A percentile compares a stretch with the other conserved stretches of the same genome.
Evolutionary conservation across 2,113 vertebrate genomes (phyloP).

Genomic region (Baryphthengus martii): DNA sequence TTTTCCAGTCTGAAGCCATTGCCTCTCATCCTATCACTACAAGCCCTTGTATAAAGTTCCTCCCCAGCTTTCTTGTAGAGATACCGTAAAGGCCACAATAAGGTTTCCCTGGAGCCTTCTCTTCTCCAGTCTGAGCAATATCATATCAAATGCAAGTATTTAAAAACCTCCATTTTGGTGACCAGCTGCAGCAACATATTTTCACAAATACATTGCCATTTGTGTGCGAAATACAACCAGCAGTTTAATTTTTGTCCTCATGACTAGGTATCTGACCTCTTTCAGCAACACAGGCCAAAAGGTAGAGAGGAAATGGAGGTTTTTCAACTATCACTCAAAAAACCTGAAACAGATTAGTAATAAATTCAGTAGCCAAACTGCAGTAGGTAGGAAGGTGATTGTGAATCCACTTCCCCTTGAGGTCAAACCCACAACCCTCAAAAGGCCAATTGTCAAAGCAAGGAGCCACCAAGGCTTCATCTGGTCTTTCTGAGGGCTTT

Average conservation of each 20-base stretch:
- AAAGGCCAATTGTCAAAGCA: neutral
- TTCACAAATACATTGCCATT: neutral
- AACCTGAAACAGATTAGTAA: neutral
- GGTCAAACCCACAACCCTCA: neutral
- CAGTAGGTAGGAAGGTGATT: neutral
- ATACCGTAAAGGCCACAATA: too few species aligned
- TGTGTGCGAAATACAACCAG: neutral
- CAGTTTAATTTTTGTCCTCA: neutral
- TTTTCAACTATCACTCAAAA: neutral
- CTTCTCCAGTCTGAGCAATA: too few species aligned
- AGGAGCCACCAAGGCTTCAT: neutral
- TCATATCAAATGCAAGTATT: too few species aligned
- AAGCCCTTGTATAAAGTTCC: too few species aligned
- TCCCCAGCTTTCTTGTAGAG: too few species aligned
- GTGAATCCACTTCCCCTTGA: neutral
- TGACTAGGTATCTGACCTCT: neutral
- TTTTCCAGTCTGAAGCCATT: too few species aligned
- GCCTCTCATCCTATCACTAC: too few species aligned
- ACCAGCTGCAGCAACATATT: fast-evolving
- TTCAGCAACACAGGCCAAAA: neutral
- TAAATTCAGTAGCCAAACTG: neutral
- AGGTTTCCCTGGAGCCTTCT: too few species aligned
- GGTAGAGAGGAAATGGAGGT: neutral
- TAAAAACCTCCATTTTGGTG: neutral
- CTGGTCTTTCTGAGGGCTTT: neutral